Base-by-base conservation (phyloP, 2,888 invertebrate species). In the Odontomyia ornata region DNA sequence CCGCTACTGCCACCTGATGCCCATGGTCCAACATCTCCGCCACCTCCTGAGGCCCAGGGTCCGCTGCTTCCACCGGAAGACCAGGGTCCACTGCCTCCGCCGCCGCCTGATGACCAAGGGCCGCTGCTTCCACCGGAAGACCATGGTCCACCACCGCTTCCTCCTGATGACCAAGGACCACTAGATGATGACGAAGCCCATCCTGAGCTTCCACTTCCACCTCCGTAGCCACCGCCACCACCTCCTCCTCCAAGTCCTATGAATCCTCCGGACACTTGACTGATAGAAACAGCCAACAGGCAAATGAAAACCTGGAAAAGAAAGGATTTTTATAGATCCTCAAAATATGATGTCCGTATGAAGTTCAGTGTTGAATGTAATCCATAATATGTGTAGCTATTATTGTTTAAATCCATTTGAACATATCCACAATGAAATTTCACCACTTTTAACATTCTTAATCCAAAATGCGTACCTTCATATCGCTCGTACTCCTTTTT, bases 381-480 rank as follows among this genome's bases (percentile, higher is more conserved):
- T n/a, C n/a, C n/a, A n/a, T n/a, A n/a, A n/a, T n/a, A n/a, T n/a
- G n/a, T n/a, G n/a, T n/a, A n/a, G n/a, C n/a, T n/a, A n/a, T n/a
- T n/a, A n/a, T n/a, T n/a, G n/a, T n/a, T n/a, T n/a, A n/a, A n/a
- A n/a, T n/a, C n/a, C n/a, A n/a, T n/a, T n/a, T n/a, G n/a, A n/a
- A 25, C 27, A 25, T 15, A 25, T 27, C 62, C 28, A 13, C 11
- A 27, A 9, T 9, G 36, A 36, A 36, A 9, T 3, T 9, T 13
- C 27, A 62, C 27, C 62, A 3, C 62, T 62, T 62, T 2, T 2
- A 13, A 15, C 28, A 25, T 3, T 15, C n/a, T 18, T 62, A 62
- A 62, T 27, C 27, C 62, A 62, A 27, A 36, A 36, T 67, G 11
- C 57, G 36, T 73, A 73, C 73, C 73, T 73, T 73, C 73, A 73